These are phyloP conservation scores for Muschampia plurimacula DNA, from an alignment of 2,888 invertebrate species.

Conservation along the genomic window DNA sequence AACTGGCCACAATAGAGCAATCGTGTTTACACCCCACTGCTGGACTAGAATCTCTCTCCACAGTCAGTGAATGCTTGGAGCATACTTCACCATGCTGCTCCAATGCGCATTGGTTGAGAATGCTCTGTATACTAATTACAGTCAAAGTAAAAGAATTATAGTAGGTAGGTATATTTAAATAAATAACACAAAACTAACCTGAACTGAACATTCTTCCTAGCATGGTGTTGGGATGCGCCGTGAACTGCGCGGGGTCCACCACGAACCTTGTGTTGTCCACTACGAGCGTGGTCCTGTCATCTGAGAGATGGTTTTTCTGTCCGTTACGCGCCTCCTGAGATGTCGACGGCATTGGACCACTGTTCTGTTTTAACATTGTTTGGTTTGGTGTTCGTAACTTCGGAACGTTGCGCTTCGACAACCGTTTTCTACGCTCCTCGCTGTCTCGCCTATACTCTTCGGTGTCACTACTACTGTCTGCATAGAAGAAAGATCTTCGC, in stretches of 20 bases:
- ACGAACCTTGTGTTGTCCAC: constrained; percentile 97
- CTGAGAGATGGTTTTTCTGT: constrained; percentile 75
- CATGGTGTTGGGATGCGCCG: constrained; percentile 99
- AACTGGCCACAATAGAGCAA: no score
- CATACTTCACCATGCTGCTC: no score
- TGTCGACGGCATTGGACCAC: constrained; percentile 69
- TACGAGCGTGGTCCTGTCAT: constrained; percentile 95
- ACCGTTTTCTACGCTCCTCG: constrained; percentile 88
- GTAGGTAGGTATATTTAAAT: background rate
- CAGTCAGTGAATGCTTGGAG: no score
- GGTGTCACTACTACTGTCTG: constrained; percentile 93
- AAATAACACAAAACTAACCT: constrained; percentile 73
- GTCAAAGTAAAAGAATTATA: no score
- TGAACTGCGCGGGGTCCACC: constrained; percentile 96
- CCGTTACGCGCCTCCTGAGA: constrained; percentile 70
- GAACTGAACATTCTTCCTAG: constrained; percentile 99
- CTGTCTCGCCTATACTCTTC: constrained; percentile 90
- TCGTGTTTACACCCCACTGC: no score
- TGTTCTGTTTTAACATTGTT: constrained; percentile 60
- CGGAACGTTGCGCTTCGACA: constrained; percentile 75
- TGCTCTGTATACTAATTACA: no score
- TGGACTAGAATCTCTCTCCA: no score
- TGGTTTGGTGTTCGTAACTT: constrained; percentile 55
- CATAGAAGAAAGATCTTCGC: constrained; percentile 77
- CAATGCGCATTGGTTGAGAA: no score